These are phyloP conservation scores for Orchestes rusci DNA, from an alignment of 2,888 invertebrate species.

Conservation along the genomic window DNA sequence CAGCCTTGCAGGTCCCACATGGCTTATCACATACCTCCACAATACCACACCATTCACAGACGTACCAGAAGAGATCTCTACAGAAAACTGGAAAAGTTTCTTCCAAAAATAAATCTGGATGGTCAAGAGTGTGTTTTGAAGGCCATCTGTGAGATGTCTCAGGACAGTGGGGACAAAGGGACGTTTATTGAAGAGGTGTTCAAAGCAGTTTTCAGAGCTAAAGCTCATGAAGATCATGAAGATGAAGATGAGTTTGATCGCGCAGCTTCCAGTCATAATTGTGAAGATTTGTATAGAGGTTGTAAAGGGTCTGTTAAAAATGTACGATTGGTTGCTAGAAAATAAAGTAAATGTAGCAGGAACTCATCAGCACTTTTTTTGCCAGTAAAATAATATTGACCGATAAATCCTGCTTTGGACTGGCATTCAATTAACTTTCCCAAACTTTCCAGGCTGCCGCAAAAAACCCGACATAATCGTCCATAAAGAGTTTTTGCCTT, in stretches of 20 bases:
- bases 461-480: too few species aligned
- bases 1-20: slow-evolving; percentile 29
- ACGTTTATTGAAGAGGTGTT: slow-evolving; percentile 11
- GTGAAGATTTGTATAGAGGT: slow-evolving; percentile 42
- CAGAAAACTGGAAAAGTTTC: slow-evolving; percentile 54
- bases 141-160: slow-evolving; percentile 61
- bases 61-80: slow-evolving; percentile 55
- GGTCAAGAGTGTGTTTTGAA: slow-evolving; percentile 65
- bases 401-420: too few species aligned
- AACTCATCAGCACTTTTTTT: too few species aligned
- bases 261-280: slow-evolving; percentile 42
- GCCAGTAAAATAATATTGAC: too few species aligned
- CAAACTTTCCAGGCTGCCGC: too few species aligned
- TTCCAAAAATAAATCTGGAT: slow-evolving; percentile 40
- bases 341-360: too few species aligned
- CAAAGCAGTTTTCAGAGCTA: slow-evolving; percentile 40
- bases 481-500: too few species aligned
- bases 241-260: slow-evolving; percentile 41
- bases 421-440: too few species aligned
- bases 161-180: slow-evolving; percentile 6
- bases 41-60: slow-evolving; percentile 47
- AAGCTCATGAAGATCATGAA: slow-evolving; percentile 37
- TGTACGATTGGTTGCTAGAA: not conserved
- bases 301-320: slow-evolving; percentile 34
- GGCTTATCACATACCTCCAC: slow-evolving; percentile 6